Conservation (phyloP, 2,797 vertebrate species). For the Graptemys geographica region DNA sequence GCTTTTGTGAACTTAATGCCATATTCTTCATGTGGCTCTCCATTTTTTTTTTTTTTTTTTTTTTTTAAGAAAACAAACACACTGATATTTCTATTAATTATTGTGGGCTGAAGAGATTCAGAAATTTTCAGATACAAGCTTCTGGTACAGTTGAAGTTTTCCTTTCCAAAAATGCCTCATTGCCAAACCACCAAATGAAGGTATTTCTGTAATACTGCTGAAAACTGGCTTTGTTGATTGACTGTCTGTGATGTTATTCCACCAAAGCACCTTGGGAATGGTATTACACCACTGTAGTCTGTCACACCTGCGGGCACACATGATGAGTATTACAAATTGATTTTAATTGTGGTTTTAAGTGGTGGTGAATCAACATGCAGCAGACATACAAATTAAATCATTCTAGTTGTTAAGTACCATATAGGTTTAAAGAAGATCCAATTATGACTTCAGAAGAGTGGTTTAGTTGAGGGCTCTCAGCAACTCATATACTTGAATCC, state of each 20-base stretch:
- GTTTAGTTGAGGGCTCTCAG: not conserved
- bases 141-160: not conserved
- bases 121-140: slow-evolving; percentile 31
- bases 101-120: not conserved
- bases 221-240: not conserved
- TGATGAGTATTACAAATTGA: not conserved
- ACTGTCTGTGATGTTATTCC: not conserved
- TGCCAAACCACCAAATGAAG: not conserved
- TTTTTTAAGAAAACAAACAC: not conserved
- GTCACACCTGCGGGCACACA: not conserved
- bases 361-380: not conserved
- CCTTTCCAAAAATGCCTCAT: not conserved
- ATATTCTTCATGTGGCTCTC: not conserved
- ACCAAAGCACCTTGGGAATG: not conserved
- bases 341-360: not conserved
- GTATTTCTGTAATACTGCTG: slow-evolving; percentile 2
- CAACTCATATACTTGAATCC: not conserved
- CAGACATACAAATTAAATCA: not conserved
- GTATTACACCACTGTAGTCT: not conserved
- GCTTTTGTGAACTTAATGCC: not conserved
- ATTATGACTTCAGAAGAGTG: not conserved
- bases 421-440: not conserved
- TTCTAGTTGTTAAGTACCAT: not conserved
- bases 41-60: not conserved
- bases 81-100: not conserved